A percentile compares a stretch with the other conserved stretches of the same genome.
Conservation (phyloP, 2,888 invertebrate species). For the Vanessa cardui region DNA sequence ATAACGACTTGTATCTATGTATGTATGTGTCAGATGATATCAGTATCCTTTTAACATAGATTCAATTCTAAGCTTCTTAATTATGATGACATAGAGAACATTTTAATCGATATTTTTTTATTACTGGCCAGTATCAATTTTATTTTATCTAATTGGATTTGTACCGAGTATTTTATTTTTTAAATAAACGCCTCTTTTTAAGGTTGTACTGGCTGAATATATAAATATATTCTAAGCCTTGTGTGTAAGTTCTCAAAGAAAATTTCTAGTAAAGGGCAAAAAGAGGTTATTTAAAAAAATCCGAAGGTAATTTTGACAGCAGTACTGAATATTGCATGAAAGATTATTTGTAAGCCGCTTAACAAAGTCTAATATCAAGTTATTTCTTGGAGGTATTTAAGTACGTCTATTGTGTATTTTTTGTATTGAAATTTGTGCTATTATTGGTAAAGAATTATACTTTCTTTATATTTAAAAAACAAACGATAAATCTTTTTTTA, state of each 20-base stretch:
- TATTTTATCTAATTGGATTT: slow-evolving; percentile 9
- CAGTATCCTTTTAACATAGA: slow-evolving; percentile 53
- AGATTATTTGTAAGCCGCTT: too few species aligned
- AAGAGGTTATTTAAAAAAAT: too few species aligned
- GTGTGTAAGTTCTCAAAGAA: too few species aligned
- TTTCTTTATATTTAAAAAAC: neutral
- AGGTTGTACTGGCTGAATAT: too few species aligned
- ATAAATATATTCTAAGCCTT: too few species aligned
- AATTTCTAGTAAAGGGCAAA: too few species aligned
- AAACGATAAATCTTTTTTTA: neutral
- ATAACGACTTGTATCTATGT: slow-evolving; percentile 37
- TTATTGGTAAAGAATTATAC: neutral
- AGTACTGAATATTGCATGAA: too few species aligned
- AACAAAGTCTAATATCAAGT: too few species aligned
- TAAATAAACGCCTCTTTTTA: too few species aligned
- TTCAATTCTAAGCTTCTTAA: slow-evolving; percentile 21
- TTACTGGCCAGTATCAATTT: slow-evolving; percentile 9
- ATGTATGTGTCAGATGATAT: slow-evolving; percentile 32
- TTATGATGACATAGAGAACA: neutral
- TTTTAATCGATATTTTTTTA: slow-evolving; percentile 1
- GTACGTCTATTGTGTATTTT: neutral
- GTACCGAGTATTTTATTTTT: neutral
- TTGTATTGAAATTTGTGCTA: neutral
- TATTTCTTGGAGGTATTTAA: too few species aligned
- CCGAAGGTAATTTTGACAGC: too few species aligned